Evolutionary conservation across 2,888 invertebrate species (phyloP).

Genomic region (Vesta saturnalis): DNA sequence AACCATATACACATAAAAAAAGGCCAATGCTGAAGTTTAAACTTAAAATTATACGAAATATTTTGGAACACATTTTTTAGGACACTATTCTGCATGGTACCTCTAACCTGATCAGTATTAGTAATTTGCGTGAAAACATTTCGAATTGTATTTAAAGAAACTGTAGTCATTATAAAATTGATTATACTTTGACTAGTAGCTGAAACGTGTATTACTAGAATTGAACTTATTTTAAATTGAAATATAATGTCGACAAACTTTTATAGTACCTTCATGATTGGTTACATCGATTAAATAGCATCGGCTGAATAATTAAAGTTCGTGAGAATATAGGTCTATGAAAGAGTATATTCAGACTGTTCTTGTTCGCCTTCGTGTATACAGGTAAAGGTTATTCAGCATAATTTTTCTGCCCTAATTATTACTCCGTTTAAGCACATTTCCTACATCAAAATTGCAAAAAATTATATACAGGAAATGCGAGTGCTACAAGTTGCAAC

Average conservation of each 20-base stretch:
- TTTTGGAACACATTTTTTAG: slow-evolving; percentile 3
- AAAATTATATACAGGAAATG: background rate
- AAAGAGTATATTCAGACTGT: background rate
- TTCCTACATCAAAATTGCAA: background rate
- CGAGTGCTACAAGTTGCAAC: background rate
- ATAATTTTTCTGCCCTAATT: background rate
- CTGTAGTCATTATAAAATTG: slow-evolving; percentile 17
- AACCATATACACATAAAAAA: slow-evolving; percentile 35
- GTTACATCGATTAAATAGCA: slow-evolving; percentile 33
- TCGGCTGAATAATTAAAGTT: slow-evolving; percentile 27
- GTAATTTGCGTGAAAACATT: slow-evolving; percentile 5
- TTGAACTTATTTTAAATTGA: slow-evolving; percentile 17
- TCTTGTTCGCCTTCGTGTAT: background rate
- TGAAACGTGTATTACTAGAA: background rate
- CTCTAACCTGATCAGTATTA: slow-evolving; percentile 14
- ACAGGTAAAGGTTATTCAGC: background rate
- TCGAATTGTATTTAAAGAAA: slow-evolving; percentile 14
- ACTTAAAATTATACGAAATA: slow-evolving; percentile 13
- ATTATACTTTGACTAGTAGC: background rate
- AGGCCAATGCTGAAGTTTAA: slow-evolving; percentile 36
- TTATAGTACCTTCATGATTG: slow-evolving; percentile 6
- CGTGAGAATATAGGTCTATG: slow-evolving; percentile 32
- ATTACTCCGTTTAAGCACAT: background rate
- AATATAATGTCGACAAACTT: slow-evolving; percentile 21
- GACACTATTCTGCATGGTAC: slow-evolving; percentile 2